Base-by-base conservation (phyloP, 2,797 vertebrate species). In the Gephyroberyx darwinii region DNA sequence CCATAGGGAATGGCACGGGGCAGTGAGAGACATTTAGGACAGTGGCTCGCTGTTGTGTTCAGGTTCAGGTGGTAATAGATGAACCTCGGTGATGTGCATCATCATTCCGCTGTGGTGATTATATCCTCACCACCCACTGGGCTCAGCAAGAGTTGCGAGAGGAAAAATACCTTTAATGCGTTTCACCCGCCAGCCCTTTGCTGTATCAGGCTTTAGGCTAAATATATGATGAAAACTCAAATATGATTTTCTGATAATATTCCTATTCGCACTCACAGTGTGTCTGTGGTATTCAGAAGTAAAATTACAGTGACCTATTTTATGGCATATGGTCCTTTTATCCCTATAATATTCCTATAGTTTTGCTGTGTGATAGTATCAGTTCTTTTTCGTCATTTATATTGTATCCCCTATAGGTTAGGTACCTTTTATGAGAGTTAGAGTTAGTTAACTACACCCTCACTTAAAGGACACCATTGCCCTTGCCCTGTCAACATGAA, bases 31-130 rank as follows among this genome's bases (percentile, higher is more conserved):
- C 4, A 43, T 43, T 14, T 13, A 12, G 76, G 82, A 2, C 31
- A 69, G 57, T 19, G 37, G 45, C 5, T 67, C 22, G 6, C 52
- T 69, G 67, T 63, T 61, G 7, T 50, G 68, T 76, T 70, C 30
- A 72, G 62, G 43, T 68, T 72, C 53, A 71, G 71, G 51, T 51
- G 55, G 69, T 35, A 8, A 16, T 71, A 71, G 77, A 66, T 84
- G 80, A 82, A 80, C 75, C 79, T 81, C 82, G 5, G 41, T 77
- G 82, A 62, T 85, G 84, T 84, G 80, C 82, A 86, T 87, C 84
- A 81, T 77, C 76, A 56, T 41, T 77, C 22, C 72, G 72, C 63
- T 75, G 69, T 77, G 77, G 30, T 56, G 37, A 56, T 56, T 33
- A 35, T 56, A 51, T 79, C 71, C 68, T 86, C 73, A 26, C 75